phyloP scores from a whole-genome alignment of 2,797 vertebrate genomes.

The Acropternis orthonyx region DNA sequence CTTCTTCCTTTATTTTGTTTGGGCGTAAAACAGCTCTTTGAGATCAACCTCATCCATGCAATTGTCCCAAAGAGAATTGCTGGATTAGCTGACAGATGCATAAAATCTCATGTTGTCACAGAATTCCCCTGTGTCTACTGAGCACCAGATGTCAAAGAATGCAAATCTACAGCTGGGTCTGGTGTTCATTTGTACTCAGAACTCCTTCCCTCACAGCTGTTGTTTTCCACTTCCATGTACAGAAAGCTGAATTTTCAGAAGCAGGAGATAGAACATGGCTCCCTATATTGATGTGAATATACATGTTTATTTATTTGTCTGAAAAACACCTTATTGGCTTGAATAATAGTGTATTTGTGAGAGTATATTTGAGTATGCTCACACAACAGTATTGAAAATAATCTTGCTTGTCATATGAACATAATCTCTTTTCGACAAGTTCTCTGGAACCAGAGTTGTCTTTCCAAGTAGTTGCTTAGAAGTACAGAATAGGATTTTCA shows the following conservation, averaged over 20 bases:
- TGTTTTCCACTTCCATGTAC: slow-evolving; percentile 39
- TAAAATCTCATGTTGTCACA: slow-evolving; percentile 46
- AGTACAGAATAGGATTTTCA: background rate
- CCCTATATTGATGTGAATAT: background rate
- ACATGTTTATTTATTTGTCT: background rate
- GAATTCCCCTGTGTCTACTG: slow-evolving; percentile 39
- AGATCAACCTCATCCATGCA: background rate
- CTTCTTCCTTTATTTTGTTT: background rate
- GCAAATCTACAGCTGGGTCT: slow-evolving; percentile 54
- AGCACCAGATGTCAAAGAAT: slow-evolving; percentile 58
- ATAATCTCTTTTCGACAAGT: background rate
- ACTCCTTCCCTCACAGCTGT: slow-evolving; percentile 46
- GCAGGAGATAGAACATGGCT: background rate
- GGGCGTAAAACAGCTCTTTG: background rate
- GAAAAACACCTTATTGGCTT: background rate
- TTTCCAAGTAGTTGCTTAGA: background rate
- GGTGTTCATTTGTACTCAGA: slow-evolving; percentile 45
- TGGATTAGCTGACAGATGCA: slow-evolving; percentile 54
- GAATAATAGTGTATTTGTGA: background rate
- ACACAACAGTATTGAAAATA: background rate
- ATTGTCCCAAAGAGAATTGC: slow-evolving; percentile 22
- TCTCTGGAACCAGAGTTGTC: background rate
- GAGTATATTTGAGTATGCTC: background rate
- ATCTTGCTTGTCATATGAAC: background rate
- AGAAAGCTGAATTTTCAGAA: slow-evolving; percentile 27